A percentile compares a stretch with the other conserved stretches of the same genome.
Evolutionary conservation across 1,140 invertebrate species (phyloP).

Genomic region (Rhyzopertha dominica): DNA sequence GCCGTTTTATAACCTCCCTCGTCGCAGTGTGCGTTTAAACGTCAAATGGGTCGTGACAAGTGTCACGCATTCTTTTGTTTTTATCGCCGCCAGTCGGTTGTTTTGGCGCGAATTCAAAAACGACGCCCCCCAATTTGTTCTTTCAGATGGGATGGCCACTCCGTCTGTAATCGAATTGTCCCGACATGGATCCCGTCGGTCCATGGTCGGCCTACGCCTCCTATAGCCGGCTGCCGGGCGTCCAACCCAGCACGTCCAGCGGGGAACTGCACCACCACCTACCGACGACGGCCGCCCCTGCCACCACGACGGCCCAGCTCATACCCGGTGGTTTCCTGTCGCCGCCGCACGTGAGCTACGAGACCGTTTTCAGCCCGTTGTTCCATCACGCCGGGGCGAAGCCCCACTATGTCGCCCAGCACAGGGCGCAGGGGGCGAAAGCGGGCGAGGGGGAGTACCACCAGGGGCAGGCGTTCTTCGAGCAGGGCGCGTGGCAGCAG

Average conservation of each 20-base stretch:
- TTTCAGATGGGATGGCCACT: conserved; percentile 43
- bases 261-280: conserved; percentile 61
- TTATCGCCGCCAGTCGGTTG: conserved; percentile 22
- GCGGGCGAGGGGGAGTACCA: conserved; percentile 50
- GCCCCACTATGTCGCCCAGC: conserved; percentile 56
- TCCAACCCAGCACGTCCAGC: conserved; percentile 47
- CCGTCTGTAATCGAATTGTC: conserved; percentile 14
- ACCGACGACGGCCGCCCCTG: conserved; percentile 44
- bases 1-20: conserved; percentile 6
- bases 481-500: conserved; percentile 62
- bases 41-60: conserved; percentile 2
- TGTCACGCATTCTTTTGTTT: conserved; percentile 20
- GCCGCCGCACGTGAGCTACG: conserved; percentile 61
- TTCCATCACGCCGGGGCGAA: conserved; percentile 60
- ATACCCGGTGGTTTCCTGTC: conserved; percentile 65
- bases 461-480: conserved; percentile 57
- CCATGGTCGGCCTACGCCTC: conserved; percentile 69
- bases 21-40: not conserved
- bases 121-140: conserved; percentile 10
- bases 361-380: conserved; percentile 64
- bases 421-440: conserved; percentile 46
- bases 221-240: conserved; percentile 63
- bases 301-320: conserved; percentile 56
- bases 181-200: conserved; percentile 69
- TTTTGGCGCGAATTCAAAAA: conserved; percentile 8